These are phyloP conservation scores for Abramis brama DNA, from an alignment of 2,113 vertebrate genomes.

Conservation along the genomic window DNA sequence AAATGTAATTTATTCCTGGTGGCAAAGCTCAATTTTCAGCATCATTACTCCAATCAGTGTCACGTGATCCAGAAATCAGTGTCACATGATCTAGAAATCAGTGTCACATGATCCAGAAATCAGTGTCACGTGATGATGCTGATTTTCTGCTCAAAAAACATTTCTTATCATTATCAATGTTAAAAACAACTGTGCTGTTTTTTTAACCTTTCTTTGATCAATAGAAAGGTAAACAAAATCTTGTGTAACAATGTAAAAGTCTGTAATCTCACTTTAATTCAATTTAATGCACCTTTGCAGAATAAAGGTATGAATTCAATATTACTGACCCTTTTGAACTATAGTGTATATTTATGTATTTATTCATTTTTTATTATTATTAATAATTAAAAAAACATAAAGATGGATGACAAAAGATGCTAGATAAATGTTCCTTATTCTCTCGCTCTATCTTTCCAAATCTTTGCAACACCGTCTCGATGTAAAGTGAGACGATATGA, in stretches of 20 bases:
- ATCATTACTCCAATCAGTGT: neutral
- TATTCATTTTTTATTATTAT: neutral
- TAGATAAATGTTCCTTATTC: neutral
- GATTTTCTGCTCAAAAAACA: neutral
- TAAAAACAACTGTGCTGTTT: neutral
- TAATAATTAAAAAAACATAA: neutral
- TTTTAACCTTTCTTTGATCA: neutral
- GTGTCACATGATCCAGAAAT: neutral
- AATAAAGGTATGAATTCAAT: neutral
- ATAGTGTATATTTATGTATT: neutral
- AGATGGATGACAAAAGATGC: neutral
- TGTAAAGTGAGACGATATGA: neutral
- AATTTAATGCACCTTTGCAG: neutral
- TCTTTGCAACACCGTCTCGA: neutral
- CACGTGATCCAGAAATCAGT: neutral
- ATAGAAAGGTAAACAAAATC: too few relatives aligned
- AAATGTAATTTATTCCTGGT: neutral
- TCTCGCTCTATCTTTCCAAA: neutral
- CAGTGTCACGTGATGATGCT: neutral
- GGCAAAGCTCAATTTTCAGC: neutral
- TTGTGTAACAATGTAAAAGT: neutral
- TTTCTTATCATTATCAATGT: neutral
- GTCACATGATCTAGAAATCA: neutral
- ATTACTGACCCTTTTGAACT: neutral
- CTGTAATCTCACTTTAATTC: neutral